phyloP scores from a whole-genome alignment of 2,797 vertebrate genomes.

The Peromyscus aztecus region DNA sequence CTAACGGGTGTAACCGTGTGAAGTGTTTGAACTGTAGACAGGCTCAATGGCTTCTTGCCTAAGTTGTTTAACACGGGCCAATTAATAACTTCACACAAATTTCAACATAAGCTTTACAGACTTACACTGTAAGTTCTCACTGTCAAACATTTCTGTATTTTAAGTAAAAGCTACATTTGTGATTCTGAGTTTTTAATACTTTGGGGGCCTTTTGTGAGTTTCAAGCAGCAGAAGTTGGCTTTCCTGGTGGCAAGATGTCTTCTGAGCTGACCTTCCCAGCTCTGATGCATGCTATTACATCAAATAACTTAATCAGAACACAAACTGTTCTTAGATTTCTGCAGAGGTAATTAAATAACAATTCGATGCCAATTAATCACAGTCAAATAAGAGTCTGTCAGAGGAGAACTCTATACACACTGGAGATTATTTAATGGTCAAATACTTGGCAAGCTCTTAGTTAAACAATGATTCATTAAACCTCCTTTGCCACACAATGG shows the following conservation, averaged over 20 bases:
- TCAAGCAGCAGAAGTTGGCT: background rate
- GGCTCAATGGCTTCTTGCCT: background rate
- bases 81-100: background rate
- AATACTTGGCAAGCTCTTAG: conserved; percentile 93
- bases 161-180: background rate
- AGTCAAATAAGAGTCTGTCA: conserved; percentile 89
- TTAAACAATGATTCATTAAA: conserved; percentile 98
- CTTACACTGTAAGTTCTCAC: background rate
- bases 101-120: background rate
- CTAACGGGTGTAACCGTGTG: fast-evolving
- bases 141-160: background rate
- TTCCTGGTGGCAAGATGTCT: conserved; percentile 46
- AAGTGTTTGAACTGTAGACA: background rate
- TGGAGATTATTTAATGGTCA: conserved; percentile 91
- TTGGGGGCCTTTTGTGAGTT: background rate
- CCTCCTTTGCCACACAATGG: conserved; percentile 92
- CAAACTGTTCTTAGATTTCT: conserved; percentile 88
- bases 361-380: conserved; percentile 91
- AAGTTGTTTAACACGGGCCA: background rate
- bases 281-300: conserved; percentile 82
- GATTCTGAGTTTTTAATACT: conserved; percentile 19
- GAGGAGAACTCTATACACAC: conserved; percentile 89
- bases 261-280: conserved; percentile 69
- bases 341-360: conserved; percentile 90
- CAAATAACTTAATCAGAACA: conserved; percentile 89